Conservation (phyloP, 2,797 vertebrate genomes). For the Acipenser oxyrinchus region DNA sequence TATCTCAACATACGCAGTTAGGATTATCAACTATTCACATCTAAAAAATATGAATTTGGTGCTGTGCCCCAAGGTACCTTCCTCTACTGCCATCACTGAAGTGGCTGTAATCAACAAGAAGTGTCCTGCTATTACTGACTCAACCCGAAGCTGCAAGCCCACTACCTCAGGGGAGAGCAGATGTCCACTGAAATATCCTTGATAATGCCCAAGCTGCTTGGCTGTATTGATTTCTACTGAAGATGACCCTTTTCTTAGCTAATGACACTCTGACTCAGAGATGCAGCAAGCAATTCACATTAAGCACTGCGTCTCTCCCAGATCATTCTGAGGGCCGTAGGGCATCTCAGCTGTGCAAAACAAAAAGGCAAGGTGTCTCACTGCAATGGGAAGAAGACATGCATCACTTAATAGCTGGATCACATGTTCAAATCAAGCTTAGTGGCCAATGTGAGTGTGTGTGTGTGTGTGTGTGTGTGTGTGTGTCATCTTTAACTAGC, state of each 20-base stretch:
- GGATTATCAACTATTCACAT: constrained; percentile 5
- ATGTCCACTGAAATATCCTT: constrained; percentile 35
- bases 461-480: too few species aligned
- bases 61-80: not conserved
- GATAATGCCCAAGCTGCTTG: constrained; percentile 37
- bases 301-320: not conserved
- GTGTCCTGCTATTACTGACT: constrained; percentile 31
- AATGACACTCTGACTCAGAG: constrained; percentile 7
- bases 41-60: constrained; percentile 11
- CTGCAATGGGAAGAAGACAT: not conserved
- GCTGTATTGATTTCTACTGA: constrained; percentile 37
- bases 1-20: constrained; percentile 9
- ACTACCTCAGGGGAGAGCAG: constrained; percentile 25
- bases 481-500: too few species aligned
- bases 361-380: not conserved
- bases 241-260: constrained; percentile 10
- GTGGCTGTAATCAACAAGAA: constrained; percentile 37
- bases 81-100: constrained; percentile 1
- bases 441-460: too few species aligned
- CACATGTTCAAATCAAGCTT: too few species aligned
- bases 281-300: not conserved
- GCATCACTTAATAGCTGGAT: too few species aligned
- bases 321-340: not conserved
- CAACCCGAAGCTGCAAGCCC: constrained; percentile 17
- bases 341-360: not conserved